These are phyloP conservation scores for Tetranychus piercei DNA, from an alignment of 2,888 invertebrate species.

Conservation along the genomic window DNA sequence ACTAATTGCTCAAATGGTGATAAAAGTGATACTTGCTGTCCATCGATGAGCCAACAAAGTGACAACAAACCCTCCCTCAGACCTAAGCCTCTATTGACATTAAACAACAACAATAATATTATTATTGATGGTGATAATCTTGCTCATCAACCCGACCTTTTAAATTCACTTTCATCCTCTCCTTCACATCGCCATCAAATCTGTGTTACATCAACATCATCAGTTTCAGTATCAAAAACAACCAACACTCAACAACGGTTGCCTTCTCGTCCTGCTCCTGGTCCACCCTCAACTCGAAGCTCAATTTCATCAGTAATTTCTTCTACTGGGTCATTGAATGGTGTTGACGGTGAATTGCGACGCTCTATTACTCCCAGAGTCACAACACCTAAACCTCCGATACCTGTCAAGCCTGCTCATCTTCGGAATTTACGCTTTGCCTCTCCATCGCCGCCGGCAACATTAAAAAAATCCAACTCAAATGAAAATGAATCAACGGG, in stretches of 20 bases:
- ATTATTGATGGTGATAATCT: not conserved
- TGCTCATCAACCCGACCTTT: not conserved
- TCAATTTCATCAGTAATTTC: not conserved
- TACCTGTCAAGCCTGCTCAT: not conserved
- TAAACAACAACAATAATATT: not conserved
- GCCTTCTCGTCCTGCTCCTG: not conserved
- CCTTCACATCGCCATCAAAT: not conserved
- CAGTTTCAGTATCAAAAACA: not conserved
- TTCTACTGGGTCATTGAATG: not conserved
- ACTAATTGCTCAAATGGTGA: not conserved
- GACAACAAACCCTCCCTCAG: not conserved
- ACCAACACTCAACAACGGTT: not conserved
- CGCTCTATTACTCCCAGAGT: not conserved
- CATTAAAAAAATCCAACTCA: not conserved
- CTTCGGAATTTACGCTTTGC: not conserved
- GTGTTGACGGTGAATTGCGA: not conserved
- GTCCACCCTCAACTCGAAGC: not conserved
- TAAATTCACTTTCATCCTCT: not conserved
- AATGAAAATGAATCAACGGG: not conserved
- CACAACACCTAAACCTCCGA: constrained; percentile 1
- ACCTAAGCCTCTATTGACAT: not conserved
- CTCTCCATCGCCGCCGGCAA: not conserved
- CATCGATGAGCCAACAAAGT: not conserved
- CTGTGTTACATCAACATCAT: not conserved
- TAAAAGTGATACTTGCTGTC: not conserved